Evolutionary conservation across 2,113 vertebrate genomes (phyloP), one percentile per base, ranked within the genome.

Genomic region (Myrmecophaga tridactyla): DNA sequence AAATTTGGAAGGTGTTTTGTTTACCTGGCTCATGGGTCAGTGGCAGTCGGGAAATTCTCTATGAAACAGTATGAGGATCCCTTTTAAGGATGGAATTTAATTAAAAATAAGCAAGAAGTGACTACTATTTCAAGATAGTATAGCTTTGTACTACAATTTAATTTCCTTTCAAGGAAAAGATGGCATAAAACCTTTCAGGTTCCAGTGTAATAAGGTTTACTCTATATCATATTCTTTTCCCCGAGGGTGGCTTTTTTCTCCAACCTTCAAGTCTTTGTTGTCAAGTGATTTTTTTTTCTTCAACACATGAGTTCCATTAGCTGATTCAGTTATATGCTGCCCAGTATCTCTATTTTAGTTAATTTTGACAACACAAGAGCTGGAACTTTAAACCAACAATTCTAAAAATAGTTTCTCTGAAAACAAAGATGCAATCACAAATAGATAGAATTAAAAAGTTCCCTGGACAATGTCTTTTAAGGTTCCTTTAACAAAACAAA

Each of bases 401-500:
- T 96, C 97, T 86, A 90, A 96, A 97, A 97, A 96, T 96, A 97
- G 96, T 94, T 97, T 90, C 96, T 88, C 93, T 97, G 70, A 94
- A 97, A 96, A 96, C 73, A 93, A 92, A 97, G 96, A 96, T 94
- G 81, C 41, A 96, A 96, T 96, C 96, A 18, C 90, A 89, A 70
- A 89, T 89, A 89, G 90, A 94, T 75, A 83, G 96, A 90, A 72
- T 93, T 95, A 73, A 96, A 96, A 96, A 86, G 58, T 70, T 94
- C 90, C 95, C 94, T 97, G 95, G 95, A 91, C 92, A 96, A 90
- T 80, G 78, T 97, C 89, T 97, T 72, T 67, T 1, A 36, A 78
- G 43, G 34, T 94, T 96, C 58, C 41, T 87, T 81, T 11, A 20
- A 80, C 77, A 39, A 76, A 77, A 83, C 63, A 90, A 77, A 58